phyloP scores from a whole-genome alignment of 1,140 invertebrate species.

The Phymorhynchus buccinoides region DNA sequence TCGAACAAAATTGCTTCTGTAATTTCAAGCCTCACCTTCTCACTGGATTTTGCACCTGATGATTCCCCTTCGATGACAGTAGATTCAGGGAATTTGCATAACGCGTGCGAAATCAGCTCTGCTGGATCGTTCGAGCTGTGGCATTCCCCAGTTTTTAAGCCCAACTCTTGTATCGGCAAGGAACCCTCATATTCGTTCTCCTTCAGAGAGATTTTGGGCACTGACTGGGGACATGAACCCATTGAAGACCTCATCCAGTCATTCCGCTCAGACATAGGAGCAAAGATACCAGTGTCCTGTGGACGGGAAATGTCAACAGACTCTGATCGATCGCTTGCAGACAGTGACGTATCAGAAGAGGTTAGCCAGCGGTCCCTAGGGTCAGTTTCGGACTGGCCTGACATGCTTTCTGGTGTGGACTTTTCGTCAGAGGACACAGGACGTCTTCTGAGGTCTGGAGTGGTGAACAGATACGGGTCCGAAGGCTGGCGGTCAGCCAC shows the following conservation, averaged over 20 bases:
- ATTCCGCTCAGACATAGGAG: neutral
- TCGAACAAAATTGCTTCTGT: neutral
- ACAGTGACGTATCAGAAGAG: neutral
- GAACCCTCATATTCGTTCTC: neutral
- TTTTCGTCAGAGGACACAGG: neutral
- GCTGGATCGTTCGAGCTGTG: neutral
- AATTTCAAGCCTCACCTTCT: neutral
- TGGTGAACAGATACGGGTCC: neutral
- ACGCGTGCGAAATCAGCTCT: neutral
- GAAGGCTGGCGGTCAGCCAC: neutral
- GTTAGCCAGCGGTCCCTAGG: neutral
- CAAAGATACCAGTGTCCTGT: no score
- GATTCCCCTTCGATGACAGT: neutral
- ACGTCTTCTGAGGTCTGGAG: neutral
- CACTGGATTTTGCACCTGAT: neutral
- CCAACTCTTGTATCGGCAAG: neutral
- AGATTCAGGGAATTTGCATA: neutral
- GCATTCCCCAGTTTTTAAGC: neutral
- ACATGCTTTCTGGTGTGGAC: neutral
- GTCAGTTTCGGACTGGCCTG: neutral
- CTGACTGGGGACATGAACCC: neutral
- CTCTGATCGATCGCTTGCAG: neutral
- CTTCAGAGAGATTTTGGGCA: neutral
- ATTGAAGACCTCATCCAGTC: neutral
- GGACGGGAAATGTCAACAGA: neutral